Percentiles rank a stretch among this genome's conserved stretches.
These are phyloP conservation scores for Eonycteris spelaea DNA, from an alignment of 2,113 vertebrate genomes.

Conservation along the genomic window DNA sequence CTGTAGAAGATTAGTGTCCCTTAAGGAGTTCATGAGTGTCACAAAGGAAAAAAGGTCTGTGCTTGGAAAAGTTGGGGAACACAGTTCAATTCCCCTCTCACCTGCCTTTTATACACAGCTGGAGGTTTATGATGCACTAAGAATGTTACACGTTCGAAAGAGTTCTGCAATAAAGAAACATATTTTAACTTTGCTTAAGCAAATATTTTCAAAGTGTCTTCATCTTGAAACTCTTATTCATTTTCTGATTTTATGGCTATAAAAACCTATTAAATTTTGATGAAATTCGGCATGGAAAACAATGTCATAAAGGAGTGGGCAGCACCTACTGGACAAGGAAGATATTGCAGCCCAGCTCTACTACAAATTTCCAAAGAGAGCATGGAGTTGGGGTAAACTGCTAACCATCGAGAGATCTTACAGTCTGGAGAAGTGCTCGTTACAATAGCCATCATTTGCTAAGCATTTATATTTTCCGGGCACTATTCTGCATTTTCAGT, in stretches of 20 bases:
- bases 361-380: background rate
- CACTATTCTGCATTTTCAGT: background rate
- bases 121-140: background rate
- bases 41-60: background rate
- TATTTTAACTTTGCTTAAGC: background rate
- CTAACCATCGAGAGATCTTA: background rate
- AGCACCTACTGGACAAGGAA: background rate
- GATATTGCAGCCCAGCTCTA: background rate
- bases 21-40: background rate
- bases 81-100: background rate
- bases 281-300: background rate
- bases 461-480: background rate
- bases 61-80: background rate
- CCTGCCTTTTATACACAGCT: background rate
- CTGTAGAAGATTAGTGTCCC: background rate
- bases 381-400: background rate
- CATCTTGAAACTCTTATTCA: background rate
- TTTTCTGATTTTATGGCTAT: background rate
- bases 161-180: background rate
- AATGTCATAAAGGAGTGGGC: background rate
- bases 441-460: background rate
- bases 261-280: background rate
- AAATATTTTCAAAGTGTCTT: background rate
- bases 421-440: background rate
- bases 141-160: background rate